Base-by-base conservation (phyloP, 2,888 invertebrate genomes). In the Antheraea yamamai region DNA sequence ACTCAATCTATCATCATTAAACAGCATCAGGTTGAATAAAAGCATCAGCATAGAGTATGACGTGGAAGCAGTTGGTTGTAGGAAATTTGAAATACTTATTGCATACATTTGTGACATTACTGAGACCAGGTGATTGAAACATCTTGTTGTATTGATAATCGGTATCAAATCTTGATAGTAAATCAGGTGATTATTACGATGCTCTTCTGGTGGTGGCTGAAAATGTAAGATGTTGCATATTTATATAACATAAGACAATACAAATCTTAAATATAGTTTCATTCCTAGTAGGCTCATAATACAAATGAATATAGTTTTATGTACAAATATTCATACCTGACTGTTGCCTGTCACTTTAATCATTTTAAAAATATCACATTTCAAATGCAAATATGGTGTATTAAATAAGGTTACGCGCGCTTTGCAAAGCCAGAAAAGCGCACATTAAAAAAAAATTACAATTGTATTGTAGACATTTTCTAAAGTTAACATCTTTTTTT, bases 91-190 rank as follows among this genome's bases (percentile, higher is more conserved):
- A 47, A 93, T 84, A 20, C 77, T 88, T 58, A 91, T 82, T 0
- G 78, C 81, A 3, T 79, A 76, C 2, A 85, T 81, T 77, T 89
- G 85, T 0, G 89, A 89, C 81, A 88, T 85, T 4, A 83, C 81
- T 0, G 88, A 84, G 0, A 91, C 79, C 2, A 93, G 72, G 73
- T 92, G 87, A 39, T 70, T 70, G 39, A 39, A 35, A n/a, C 8
- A 39, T n/a, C 70, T n/a, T 18, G 39, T 70, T 39, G 14, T 39
- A 77, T 92, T 93, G 35, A 90, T 82, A 0, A 93, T 86, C 0
- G 94, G 93, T 0, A 94, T 76, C 0, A 95, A 81, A 75, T 95
- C 94, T 85, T 89, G 85, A 79, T 94, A 95, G 81, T 93, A 94
- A 0, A 79, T 73, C 0, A 85, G 83, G 74, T 92, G 89, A n/a